phyloP scores from a whole-genome alignment of 1,140 invertebrate genomes.

The Drosophila neocordata region DNA sequence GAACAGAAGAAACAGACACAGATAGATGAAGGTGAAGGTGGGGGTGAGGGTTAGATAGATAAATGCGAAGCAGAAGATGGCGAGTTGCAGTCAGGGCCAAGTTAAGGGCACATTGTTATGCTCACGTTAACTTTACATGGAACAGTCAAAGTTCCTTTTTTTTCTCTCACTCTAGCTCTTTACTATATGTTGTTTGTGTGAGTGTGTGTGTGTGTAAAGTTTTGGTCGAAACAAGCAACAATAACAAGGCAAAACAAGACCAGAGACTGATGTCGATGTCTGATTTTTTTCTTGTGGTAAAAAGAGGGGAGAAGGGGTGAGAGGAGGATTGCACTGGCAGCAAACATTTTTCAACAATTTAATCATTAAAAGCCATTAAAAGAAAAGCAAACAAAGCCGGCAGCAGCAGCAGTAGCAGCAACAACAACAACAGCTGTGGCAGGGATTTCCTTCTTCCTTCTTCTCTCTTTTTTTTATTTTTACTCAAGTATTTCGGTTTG shows the following conservation, averaged over 20 bases:
- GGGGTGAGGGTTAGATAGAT: background rate
- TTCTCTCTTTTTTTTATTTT: background rate
- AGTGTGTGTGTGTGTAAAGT: slow-evolving; percentile 38
- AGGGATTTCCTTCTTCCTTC: slow-evolving; percentile 17
- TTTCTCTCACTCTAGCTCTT: background rate
- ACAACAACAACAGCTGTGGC: slow-evolving; percentile 15
- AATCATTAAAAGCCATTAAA: slow-evolving; percentile 69
- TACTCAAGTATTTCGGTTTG: slow-evolving; percentile 10
- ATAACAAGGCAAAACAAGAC: slow-evolving; percentile 39
- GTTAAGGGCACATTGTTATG: slow-evolving; percentile 58
- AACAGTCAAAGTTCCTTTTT: background rate
- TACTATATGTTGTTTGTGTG: background rate
- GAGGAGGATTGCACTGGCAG: background rate
- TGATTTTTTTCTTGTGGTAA: background rate
- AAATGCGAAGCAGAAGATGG: too few species aligned
- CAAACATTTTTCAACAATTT: slow-evolving; percentile 63
- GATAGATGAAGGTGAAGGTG: background rate
- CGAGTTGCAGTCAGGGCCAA: slow-evolving; percentile 39
- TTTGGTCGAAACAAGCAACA: slow-evolving; percentile 45
- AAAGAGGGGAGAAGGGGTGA: background rate
- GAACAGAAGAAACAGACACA: background rate
- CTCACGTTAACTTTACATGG: slow-evolving; percentile 58
- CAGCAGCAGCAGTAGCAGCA: slow-evolving; percentile 34
- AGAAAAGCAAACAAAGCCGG: slow-evolving; percentile 32
- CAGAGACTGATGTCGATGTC: slow-evolving; percentile 6